Evolutionary conservation across 1,140 invertebrate species (phyloP).

Genomic region (Lasioglossum albipes): DNA sequence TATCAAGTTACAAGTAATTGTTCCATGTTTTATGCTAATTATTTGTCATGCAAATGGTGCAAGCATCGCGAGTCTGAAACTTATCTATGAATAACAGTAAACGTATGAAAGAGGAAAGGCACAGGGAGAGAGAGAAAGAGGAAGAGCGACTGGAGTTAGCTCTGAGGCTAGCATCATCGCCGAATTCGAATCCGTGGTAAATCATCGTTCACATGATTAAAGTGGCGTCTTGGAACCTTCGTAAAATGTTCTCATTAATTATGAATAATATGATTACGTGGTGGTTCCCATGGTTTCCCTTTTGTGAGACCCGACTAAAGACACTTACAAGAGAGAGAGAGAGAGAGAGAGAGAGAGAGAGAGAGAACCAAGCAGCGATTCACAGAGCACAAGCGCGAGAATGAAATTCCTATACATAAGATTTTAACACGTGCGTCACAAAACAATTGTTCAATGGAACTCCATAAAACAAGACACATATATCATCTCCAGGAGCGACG

Average conservation of each 20-base stretch:
- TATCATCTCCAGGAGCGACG: no score
- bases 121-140: not conserved
- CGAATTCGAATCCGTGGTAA: conserved; percentile 44
- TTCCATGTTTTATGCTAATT: not conserved
- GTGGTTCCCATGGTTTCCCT: conserved; percentile 69
- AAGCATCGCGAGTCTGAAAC: not conserved
- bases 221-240: conserved; percentile 23
- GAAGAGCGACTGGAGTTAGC: not conserved
- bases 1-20: conserved; percentile 6
- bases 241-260: conserved; percentile 61
- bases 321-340: not conserved
- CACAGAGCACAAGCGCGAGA: conserved; percentile 15
- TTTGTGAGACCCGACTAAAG: conserved; percentile 53
- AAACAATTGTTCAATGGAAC: not conserved
- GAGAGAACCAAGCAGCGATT: not conserved
- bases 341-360: no score
- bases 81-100: not conserved
- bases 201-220: conserved; percentile 58
- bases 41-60: not conserved
- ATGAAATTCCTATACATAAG: conserved; percentile 20
- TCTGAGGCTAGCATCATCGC: not conserved
- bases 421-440: conserved; percentile 12
- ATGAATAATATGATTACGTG: conserved; percentile 70
- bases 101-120: not conserved
- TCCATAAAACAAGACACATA: not conserved